Percentiles rank a stretch among this genome's conserved stretches.
Evolutionary conservation across 2,797 vertebrate genomes (phyloP).

Genomic region (Tinamus major): DNA sequence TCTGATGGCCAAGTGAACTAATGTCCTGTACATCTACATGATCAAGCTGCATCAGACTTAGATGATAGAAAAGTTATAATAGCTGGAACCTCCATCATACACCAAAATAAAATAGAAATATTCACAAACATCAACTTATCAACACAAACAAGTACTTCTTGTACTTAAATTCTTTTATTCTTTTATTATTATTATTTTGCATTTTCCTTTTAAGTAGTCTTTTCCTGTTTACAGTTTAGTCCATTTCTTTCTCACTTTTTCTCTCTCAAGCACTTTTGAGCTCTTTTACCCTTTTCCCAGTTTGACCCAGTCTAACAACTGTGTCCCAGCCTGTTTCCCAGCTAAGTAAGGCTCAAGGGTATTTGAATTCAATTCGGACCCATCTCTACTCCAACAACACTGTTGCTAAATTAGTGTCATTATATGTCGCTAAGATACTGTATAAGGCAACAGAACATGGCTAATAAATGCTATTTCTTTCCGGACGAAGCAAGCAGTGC

Average conservation of each 20-base stretch:
- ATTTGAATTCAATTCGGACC: constrained; percentile 63
- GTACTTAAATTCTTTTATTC: not conserved
- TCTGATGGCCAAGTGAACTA: not conserved
- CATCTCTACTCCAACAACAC: constrained; percentile 15
- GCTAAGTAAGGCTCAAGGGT: constrained; percentile 61
- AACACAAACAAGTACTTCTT: not conserved
- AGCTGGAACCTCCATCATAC: not conserved
- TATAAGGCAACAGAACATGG: not conserved
- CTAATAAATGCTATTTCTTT: constrained; percentile 37
- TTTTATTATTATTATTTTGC: not conserved
- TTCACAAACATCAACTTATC: not conserved
- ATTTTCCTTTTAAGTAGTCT: constrained; percentile 25
- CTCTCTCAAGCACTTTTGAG: constrained; percentile 17
- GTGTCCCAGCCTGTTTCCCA: constrained; percentile 53
- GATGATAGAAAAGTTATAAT: not conserved
- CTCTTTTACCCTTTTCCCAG: constrained; percentile 21
- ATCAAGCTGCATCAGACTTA: not conserved
- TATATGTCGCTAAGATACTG: constrained; percentile 37
- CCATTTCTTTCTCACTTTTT: constrained; percentile 40
- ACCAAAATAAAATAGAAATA: not conserved
- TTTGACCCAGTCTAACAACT: constrained; percentile 59
- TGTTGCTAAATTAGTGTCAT: constrained; percentile 40
- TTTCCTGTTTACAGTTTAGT: constrained; percentile 28
- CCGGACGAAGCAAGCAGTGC: constrained; percentile 22
- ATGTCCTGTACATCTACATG: not conserved